Conservation (phyloP, 2,797 vertebrate genomes). For the Diceros bicornis region DNA sequence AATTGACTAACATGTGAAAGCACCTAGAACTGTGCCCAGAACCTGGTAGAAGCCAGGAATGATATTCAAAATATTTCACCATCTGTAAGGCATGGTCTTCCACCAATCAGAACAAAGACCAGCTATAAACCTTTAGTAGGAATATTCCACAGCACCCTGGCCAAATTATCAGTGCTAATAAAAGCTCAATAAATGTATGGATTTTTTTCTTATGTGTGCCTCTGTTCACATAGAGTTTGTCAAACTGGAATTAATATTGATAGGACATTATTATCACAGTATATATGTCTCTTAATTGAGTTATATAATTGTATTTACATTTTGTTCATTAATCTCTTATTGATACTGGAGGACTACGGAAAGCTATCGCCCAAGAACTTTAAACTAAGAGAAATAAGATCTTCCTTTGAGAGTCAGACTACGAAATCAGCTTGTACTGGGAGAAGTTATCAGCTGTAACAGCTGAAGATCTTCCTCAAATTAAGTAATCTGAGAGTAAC, state of each 20-base stretch:
- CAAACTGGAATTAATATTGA: constrained; percentile 49
- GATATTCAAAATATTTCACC: constrained; percentile 10
- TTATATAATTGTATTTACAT: background rate
- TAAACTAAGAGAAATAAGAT: constrained; percentile 58
- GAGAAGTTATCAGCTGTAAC: background rate
- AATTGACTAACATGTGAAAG: background rate
- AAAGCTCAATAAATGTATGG: constrained; percentile 24
- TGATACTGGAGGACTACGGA: background rate
- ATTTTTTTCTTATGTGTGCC: background rate
- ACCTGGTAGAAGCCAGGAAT: background rate
- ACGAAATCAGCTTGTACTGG: constrained; percentile 21
- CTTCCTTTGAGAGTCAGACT: background rate
- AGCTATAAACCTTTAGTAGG: background rate
- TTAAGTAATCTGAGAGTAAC: background rate
- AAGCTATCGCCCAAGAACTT: constrained; percentile 27
- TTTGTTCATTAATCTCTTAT: constrained; percentile 13
- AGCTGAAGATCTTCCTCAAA: background rate
- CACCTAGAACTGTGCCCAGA: background rate
- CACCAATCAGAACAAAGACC: background rate
- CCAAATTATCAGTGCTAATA: constrained; percentile 28
- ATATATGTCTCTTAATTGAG: constrained; percentile 37
- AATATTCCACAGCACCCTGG: background rate
- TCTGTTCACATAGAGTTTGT: background rate
- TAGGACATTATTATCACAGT: background rate
- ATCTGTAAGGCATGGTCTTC: background rate